Conservation (phyloP, 2,113 vertebrate species). For the Albula goreensis region DNA sequence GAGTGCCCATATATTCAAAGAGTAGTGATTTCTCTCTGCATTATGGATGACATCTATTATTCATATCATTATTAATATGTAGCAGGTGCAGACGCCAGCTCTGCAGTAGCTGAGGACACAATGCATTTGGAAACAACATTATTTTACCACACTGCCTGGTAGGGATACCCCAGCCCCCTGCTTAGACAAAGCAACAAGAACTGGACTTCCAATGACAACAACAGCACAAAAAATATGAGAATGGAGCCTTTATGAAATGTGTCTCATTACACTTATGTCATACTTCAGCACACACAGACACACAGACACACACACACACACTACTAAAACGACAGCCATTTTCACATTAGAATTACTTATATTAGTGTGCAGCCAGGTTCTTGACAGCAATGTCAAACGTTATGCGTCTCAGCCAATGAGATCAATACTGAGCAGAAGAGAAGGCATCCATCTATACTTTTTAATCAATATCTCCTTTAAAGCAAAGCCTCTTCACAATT, state of each 20-base stretch:
- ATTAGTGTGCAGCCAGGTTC: constrained; percentile 22
- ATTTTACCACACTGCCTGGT: constrained; percentile 14
- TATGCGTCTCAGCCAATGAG: constrained; percentile 32
- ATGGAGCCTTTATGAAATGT: background rate
- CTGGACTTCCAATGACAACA: background rate
- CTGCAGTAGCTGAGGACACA: constrained; percentile 18
- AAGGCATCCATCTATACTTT: constrained; percentile 37
- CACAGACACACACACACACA: background rate
- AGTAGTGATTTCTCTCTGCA: constrained; percentile 14
- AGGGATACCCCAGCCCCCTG: constrained; percentile 1
- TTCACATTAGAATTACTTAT: constrained; percentile 20
- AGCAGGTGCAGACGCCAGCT: constrained; percentile 23
- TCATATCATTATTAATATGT: constrained; percentile 33
- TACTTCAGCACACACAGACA: background rate
- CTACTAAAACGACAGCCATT: background rate
- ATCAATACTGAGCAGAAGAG: constrained; percentile 41
- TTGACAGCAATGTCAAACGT: constrained; percentile 36
- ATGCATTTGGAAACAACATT: constrained; percentile 27
- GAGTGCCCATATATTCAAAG: constrained; percentile 28
- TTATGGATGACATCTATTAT: constrained; percentile 33
- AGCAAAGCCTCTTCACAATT: constrained; percentile 24
- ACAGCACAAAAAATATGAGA: background rate
- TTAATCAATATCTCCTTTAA: constrained; percentile 44
- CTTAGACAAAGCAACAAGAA: background rate
- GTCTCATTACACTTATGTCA: background rate